These are phyloP conservation scores for Phataginus tricuspis DNA, from an alignment of 2,797 vertebrate genomes.

Conservation along the genomic window DNA sequence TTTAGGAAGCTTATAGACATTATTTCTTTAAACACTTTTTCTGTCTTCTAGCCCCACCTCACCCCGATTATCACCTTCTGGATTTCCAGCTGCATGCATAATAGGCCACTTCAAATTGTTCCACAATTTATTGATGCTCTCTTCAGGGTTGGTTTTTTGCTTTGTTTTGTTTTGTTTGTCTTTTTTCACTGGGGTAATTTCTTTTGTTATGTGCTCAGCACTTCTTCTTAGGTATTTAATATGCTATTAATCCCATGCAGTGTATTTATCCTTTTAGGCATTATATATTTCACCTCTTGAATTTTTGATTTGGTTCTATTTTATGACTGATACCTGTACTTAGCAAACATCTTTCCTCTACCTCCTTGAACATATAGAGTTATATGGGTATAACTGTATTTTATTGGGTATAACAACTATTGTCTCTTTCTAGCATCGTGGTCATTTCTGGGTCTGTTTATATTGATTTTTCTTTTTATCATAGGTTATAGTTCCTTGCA, in stretches of 20 bases:
- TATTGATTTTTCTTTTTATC: neutral
- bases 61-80: neutral
- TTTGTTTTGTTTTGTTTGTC: neutral
- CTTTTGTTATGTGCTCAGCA: neutral
- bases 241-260: neutral
- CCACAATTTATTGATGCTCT: neutral
- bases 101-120: neutral
- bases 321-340: neutral
- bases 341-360: neutral
- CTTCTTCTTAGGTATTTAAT: neutral
- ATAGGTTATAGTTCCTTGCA: neutral
- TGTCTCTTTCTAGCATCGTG: neutral
- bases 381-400: too few species aligned
- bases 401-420: neutral
- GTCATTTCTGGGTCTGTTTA: neutral
- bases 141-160: neutral
- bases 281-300: neutral
- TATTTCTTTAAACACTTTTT: neutral
- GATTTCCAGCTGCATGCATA: neutral
- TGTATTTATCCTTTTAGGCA: too few species aligned
- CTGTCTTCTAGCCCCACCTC: neutral
- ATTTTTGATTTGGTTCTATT: neutral
- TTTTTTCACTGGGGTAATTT: neutral
- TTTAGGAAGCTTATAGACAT: neutral
- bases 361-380: neutral